Percentiles rank a stretch among this genome's conserved stretches.
Conservation (phyloP, 2,888 invertebrate species). For the Muschampia plurimacula region DNA sequence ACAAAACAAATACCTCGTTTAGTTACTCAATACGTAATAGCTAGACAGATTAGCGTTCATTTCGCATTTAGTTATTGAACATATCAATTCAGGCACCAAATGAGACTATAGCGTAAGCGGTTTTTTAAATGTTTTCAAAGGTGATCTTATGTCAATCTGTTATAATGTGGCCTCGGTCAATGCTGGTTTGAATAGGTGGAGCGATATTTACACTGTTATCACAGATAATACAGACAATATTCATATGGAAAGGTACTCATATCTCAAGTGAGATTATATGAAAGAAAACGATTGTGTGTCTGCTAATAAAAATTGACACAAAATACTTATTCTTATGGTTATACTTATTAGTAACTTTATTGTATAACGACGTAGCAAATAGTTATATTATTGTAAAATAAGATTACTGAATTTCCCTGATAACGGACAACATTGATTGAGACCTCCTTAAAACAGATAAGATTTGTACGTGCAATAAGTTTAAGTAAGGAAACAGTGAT, state of each 20-base stretch:
- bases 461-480: conserved; percentile 62
- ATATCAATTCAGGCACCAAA: conserved; percentile 85
- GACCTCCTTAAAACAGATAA: conserved; percentile 57
- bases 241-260: no score
- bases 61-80: conserved; percentile 81
- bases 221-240: no score
- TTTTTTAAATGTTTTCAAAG: conserved; percentile 71
- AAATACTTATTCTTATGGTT: no score
- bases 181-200: not conserved
- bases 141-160: conserved; percentile 64
- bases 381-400: no score
- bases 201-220: not conserved
- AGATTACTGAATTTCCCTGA: no score
- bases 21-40: conserved; percentile 74
- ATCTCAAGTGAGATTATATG: not conserved
- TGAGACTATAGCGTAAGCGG: conserved; percentile 80
- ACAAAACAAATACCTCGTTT: conserved; percentile 84
- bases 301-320: no score
- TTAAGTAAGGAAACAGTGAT: conserved; percentile 60
- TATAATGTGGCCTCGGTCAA: conserved; percentile 46
- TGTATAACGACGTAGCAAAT: no score
- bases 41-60: conserved; percentile 77
- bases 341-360: no score
- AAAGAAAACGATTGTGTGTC: not conserved
- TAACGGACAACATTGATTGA: conserved; percentile 3